Evolutionary conservation across 2,888 invertebrate genomes (phyloP).

Genomic region (Plagiodera versicolora): DNA sequence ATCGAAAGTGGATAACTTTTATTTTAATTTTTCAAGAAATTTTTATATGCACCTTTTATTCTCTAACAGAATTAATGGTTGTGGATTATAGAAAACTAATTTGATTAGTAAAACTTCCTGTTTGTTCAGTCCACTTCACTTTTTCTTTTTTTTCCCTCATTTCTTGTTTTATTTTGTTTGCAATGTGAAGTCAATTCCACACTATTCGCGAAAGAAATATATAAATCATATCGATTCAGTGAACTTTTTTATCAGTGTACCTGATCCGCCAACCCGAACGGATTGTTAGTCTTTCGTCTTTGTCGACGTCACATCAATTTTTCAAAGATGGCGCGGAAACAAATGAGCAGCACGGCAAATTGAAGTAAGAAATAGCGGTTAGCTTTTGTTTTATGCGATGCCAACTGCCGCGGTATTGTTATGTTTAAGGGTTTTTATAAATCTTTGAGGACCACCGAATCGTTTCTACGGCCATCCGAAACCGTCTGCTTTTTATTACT

Average conservation of each 20-base stretch:
- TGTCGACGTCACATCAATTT: slow-evolving; percentile 58
- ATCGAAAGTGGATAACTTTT: too few relatives aligned
- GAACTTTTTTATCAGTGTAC: not conserved
- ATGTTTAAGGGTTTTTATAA: slow-evolving; percentile 52
- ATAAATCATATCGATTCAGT: not conserved
- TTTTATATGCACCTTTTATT: too few relatives aligned
- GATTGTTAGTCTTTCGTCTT: slow-evolving; percentile 54
- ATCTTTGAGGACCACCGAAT: slow-evolving; percentile 48
- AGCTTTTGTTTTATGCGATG: slow-evolving; percentile 56
- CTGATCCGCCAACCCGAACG: slow-evolving; percentile 43
- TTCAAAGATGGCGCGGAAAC: slow-evolving; percentile 56
- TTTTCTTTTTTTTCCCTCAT: too few relatives aligned
- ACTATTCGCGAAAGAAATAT: too few relatives aligned
- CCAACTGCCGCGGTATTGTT: slow-evolving; percentile 55
- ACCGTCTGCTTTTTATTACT: slow-evolving; percentile 50
- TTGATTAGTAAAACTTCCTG: too few relatives aligned
- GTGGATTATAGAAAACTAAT: too few relatives aligned
- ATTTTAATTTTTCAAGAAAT: too few relatives aligned
- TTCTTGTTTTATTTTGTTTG: too few relatives aligned
- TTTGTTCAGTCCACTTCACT: too few relatives aligned
- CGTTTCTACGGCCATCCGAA: slow-evolving; percentile 40
- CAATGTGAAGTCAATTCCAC: too few relatives aligned
- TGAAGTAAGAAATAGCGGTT: slow-evolving; percentile 58
- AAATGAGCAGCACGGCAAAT: slow-evolving; percentile 57
- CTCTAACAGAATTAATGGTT: too few relatives aligned